Evolutionary conservation across 2,888 invertebrate species (phyloP).

Genomic region (Synanthedon myopaeformis): DNA sequence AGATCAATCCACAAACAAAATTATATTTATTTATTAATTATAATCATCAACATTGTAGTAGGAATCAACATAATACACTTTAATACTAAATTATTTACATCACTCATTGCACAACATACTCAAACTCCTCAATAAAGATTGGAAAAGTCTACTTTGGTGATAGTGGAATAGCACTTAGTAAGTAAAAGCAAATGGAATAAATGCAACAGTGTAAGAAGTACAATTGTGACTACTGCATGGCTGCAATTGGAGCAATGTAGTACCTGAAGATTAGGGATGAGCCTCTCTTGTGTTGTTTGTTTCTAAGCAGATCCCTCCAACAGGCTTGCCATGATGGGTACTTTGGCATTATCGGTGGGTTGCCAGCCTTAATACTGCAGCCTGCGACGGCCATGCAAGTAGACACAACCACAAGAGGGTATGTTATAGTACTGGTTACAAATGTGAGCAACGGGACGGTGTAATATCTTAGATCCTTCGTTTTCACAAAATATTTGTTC

Average conservation of each 20-base stretch:
- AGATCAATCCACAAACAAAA: conserved; percentile 38
- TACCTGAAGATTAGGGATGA: conserved; percentile 86
- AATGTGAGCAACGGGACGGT: conserved; percentile 73
- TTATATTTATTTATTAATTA: conserved; percentile 57
- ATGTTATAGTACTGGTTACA: conserved; percentile 86
- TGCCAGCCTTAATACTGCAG: conserved; percentile 82
- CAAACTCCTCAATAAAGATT: conserved; percentile 32
- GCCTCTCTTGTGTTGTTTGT: conserved; percentile 87
- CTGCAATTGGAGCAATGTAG: conserved; percentile 62
- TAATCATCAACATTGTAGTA: conserved; percentile 58
- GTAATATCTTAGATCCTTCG: conserved; percentile 73
- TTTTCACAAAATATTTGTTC: conserved; percentile 84
- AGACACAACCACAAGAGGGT: conserved; percentile 92
- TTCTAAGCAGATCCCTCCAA: conserved; percentile 80
- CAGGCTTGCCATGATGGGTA: conserved; percentile 87
- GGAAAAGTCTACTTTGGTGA: conserved; percentile 56
- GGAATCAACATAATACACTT: conserved; percentile 54
- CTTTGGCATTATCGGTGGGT: conserved; percentile 85
- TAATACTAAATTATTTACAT: conserved; percentile 64
- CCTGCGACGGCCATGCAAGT: conserved; percentile 91
- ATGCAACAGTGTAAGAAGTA: conserved; percentile 39
- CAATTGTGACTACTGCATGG: conserved; percentile 37
- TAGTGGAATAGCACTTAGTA: conserved; percentile 65
- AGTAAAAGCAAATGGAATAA: conserved; percentile 54
- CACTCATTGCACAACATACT: conserved; percentile 41